These are phyloP conservation scores for Ginglymostoma cirratum DNA, from an alignment of 2,113 vertebrate genomes.

Conservation along the genomic window DNA sequence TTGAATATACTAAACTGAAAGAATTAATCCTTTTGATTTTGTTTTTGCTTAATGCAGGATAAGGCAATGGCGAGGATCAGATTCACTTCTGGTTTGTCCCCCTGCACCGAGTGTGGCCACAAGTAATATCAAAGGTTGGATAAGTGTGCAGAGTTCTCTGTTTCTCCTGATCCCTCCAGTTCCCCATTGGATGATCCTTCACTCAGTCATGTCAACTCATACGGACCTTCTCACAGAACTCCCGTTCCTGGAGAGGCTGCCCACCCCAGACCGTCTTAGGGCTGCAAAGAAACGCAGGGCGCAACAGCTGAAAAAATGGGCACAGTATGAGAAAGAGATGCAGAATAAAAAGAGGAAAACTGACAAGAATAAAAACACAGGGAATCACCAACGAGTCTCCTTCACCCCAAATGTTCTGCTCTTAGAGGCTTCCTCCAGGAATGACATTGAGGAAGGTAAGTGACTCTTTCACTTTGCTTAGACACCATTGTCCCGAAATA, in stretches of 20 bases:
- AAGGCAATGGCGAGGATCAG: background rate
- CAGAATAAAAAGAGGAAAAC: constrained; percentile 84
- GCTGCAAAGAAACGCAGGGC: constrained; percentile 84
- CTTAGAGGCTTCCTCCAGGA: constrained; percentile 85
- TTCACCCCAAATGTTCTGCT: constrained; percentile 86
- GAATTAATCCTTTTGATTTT: background rate
- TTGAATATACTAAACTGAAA: background rate
- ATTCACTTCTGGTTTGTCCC: background rate
- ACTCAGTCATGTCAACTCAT: constrained; percentile 74
- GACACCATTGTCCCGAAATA: background rate
- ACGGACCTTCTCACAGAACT: constrained; percentile 89
- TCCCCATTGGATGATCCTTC: background rate
- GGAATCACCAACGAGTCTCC: constrained; percentile 68
- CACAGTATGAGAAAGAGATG: constrained; percentile 89
- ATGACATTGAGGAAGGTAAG: constrained; percentile 87
- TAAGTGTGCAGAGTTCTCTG: constrained; percentile 47
- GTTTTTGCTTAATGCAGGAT: background rate
- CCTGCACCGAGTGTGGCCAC: background rate
- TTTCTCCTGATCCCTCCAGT: constrained; percentile 18
- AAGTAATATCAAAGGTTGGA: background rate
- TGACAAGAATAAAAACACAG: constrained; percentile 67
- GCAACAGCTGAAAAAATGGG: constrained; percentile 96
- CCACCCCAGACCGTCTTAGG: constrained; percentile 83
- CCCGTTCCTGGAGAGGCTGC: constrained; percentile 91
- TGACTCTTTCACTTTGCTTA: background rate